Base-by-base conservation (phyloP, 2,888 invertebrate genomes). In the Odontothrips loti region DNA sequence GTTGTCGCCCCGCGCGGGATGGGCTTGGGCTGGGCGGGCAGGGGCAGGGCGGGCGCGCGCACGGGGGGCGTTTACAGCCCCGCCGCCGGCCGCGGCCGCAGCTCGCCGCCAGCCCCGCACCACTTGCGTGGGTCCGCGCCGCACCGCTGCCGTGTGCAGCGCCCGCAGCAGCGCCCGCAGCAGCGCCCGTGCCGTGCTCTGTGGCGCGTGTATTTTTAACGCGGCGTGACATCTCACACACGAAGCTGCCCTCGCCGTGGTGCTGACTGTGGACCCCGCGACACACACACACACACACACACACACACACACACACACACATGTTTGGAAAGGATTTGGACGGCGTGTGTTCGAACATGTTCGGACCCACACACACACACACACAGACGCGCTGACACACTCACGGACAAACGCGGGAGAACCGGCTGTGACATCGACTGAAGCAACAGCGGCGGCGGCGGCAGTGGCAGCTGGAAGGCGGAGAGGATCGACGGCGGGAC, bases 151-250 rank as follows among this genome's bases (percentile, higher is more conserved):
- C n/a, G n/a, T n/a, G n/a, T n/a, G n/a, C n/a, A n/a, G n/a, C n/a
- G n/a, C n/a, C n/a, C n/a, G n/a, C n/a, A n/a, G n/a, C n/a, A n/a
- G n/a, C n/a, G n/a, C n/a, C n/a, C n/a, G n/a, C n/a, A n/a, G n/a
- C n/a, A n/a, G n/a, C n/a, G n/a, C n/a, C n/a, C n/a, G 34, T 6
- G 34, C 34, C 34, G 34, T 43, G 34, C 34, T 43, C 34, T 43
- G 3, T 43, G 34, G 12, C 68, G 68, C 68, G 68, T 75, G 68
- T 75, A 75, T 75, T 75, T 75, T 75, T 75, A 75, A 75, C 68
- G 68, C 68, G 68, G 68, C 68, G 68, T 75, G 68, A 75, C 68
- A 75, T 75, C 68, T 75, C 68, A 27, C 68, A 75, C 68, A 75
- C 68, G 68, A 75, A 75, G 68, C 23, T 9, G 68, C 34, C 34